Evolutionary conservation across 2,113 vertebrate species (phyloP), one percentile per base, ranked within the genome.

Genomic region (Vombatus ursinus): DNA sequence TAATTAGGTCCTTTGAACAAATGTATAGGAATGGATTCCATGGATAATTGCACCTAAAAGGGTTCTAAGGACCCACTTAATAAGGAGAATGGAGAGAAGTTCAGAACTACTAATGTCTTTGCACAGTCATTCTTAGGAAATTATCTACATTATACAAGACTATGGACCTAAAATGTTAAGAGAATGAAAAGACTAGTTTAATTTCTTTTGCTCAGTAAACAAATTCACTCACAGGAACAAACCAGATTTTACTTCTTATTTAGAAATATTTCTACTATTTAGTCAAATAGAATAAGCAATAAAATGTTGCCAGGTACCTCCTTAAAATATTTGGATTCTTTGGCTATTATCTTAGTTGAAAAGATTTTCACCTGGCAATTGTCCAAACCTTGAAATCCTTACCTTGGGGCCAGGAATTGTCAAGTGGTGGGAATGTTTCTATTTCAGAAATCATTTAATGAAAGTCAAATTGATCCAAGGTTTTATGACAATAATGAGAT

Each of bases 41-140:
- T 22, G 12, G 28, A 49, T 92, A 92, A 90, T 57, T 92, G 37
- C 50, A 31, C 11, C 91, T 89, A 52, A 94, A 94, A 89, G 61
- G 48, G 44, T 96, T 93, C 14, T 91, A 47, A 50, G 50, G 51
- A 94, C 51, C 51, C 89, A 93, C 25, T 91, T 93, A 91, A 2
- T 28, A 16, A 90, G 50, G 52, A 96, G 95, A 97, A 97, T 22
- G 0, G 93, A 5, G 57, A 89, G 48, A 3, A 53, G 54, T 97
- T 94, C 95, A 96, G 48, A 31, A 95, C 94, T 96, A 1, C 31
- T 49, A 49, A 93, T 92, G 7, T 5, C 94, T 97, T 96, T 95
- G 37, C 50, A 96, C 44, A 93, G 44, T n/a, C 92, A 24, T 95
- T 77, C 96, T 94, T 57, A 93, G 2, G 89, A 97, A 93, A 96